Conservation (phyloP, 64 coral and sea anemone species). For the Pocillopora damicornis region DNA sequence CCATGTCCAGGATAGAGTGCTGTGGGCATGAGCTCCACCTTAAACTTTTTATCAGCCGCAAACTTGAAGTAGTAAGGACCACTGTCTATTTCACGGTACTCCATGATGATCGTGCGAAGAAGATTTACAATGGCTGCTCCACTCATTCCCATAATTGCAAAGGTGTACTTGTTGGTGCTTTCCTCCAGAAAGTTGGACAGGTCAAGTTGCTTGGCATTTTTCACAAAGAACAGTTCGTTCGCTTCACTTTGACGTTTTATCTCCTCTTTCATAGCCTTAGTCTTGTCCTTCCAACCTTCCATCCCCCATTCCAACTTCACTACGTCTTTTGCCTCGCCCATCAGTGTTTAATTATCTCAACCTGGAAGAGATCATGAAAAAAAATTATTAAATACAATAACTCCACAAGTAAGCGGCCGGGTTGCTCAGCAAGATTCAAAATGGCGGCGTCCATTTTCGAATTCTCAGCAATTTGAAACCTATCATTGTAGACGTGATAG, state of each 20-base stretch:
- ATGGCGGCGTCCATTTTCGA: too few species aligned
- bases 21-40: constrained; percentile 80
- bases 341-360: neutral
- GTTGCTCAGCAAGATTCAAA: too few species aligned
- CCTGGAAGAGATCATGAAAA: neutral
- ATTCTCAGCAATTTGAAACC: too few species aligned
- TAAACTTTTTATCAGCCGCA: constrained; percentile 91
- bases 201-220: constrained; percentile 47
- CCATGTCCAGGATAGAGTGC: constrained; percentile 72
- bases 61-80: constrained; percentile 86
- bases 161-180: constrained; percentile 37
- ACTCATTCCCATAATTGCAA: constrained; percentile 71
- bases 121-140: constrained; percentile 70
- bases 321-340: constrained; percentile 40
- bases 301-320: constrained; percentile 55
- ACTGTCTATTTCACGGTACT: constrained; percentile 54
- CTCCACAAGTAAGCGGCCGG: too few species aligned
- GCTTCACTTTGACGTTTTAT: constrained; percentile 69
- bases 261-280: constrained; percentile 73
- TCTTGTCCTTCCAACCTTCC: constrained; percentile 86
- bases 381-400: neutral
- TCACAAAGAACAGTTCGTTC: constrained; percentile 81
- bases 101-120: constrained; percentile 50
- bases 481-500: too few species aligned
- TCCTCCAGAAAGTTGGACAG: constrained; percentile 23